Conservation (phyloP, 2,888 invertebrate genomes). For the Thyatira batis region DNA sequence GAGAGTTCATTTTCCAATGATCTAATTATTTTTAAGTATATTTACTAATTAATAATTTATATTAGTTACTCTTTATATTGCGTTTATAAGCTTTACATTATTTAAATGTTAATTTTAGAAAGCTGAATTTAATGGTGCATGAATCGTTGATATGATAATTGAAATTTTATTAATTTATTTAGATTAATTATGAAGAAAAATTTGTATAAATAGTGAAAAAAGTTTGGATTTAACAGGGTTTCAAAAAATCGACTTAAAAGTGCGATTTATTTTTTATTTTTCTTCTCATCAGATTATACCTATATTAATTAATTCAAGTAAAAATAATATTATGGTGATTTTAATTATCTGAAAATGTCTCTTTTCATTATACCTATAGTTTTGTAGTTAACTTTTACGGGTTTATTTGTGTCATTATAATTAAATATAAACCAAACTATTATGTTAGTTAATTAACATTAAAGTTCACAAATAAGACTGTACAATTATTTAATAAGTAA, state of each 20-base stretch:
- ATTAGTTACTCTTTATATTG: conserved; percentile 16
- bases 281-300: background rate
- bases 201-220: conserved; percentile 9
- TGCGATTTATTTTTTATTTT: background rate
- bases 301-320: too few relatives aligned
- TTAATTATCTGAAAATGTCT: background rate
- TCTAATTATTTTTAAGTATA: conserved; percentile 32
- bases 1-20: conserved; percentile 32
- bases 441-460: conserved; percentile 22
- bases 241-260: too few relatives aligned
- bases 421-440: conserved; percentile 40
- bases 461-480: conserved; percentile 41
- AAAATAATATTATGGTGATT: background rate
- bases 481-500: conserved; percentile 28
- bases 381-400: conserved; percentile 35
- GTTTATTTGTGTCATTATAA: conserved; percentile 42
- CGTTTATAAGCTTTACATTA: conserved; percentile 38
- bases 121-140: conserved; percentile 73
- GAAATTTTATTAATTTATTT: conserved; percentile 12
- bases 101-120: conserved; percentile 24
- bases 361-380: background rate
- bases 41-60: conserved; percentile 4
- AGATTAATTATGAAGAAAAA: conserved; percentile 24
- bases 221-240: conserved; percentile 55
- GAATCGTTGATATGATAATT: conserved; percentile 24